These are phyloP conservation scores for Dicycla oo DNA, from an alignment of 2,888 invertebrate genomes.

Conservation along the genomic window DNA sequence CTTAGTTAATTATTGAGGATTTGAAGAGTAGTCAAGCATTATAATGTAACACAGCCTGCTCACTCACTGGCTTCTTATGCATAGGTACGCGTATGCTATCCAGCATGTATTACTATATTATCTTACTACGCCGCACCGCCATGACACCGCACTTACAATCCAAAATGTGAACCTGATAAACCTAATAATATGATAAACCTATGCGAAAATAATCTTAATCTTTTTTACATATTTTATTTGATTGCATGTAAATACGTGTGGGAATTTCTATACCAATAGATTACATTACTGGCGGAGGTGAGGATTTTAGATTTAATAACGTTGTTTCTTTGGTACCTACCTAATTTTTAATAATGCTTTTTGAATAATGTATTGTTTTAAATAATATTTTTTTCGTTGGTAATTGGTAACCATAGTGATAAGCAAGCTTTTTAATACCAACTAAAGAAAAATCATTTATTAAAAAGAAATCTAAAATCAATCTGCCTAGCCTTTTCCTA, in stretches of 20 bases:
- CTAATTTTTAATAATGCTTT: too few relatives aligned
- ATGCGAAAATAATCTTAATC: too few relatives aligned
- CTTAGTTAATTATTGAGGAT: background rate
- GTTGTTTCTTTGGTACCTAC: background rate
- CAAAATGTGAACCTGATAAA: slow-evolving; percentile 39
- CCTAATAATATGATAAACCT: too few relatives aligned
- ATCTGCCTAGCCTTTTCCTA: too few relatives aligned
- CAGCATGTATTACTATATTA: slow-evolving; percentile 52
- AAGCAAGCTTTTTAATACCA: background rate
- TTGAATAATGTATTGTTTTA: too few relatives aligned
- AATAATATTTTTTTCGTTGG: too few relatives aligned
- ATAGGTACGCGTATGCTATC: slow-evolving; percentile 4
- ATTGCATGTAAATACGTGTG: background rate
- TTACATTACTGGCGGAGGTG: too few relatives aligned
- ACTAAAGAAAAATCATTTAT: background rate
- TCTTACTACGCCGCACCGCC: slow-evolving; percentile 22
- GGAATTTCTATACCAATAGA: background rate
- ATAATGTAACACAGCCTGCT: background rate
- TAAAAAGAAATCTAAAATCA: background rate
- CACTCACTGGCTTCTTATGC: background rate
- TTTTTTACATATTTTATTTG: too few relatives aligned
- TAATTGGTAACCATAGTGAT: too few relatives aligned
- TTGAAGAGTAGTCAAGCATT: background rate
- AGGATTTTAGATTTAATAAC: too few relatives aligned
- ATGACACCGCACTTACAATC: slow-evolving; percentile 26